Base-by-base conservation (phyloP, 1,140 invertebrate genomes). In the Mya arenaria region DNA sequence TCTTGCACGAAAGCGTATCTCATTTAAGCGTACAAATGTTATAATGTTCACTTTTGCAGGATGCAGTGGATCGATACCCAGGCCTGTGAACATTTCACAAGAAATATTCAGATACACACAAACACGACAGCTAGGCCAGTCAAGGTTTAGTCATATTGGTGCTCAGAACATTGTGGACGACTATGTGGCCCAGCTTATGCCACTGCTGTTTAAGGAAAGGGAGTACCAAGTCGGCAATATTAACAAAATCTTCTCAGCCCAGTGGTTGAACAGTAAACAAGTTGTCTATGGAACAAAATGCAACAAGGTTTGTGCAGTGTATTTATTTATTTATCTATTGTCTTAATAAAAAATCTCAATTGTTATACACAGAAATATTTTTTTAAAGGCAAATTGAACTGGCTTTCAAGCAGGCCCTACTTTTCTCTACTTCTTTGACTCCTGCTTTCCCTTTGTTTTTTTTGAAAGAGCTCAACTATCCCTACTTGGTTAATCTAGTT, bases 271-370 rank as follows among this genome's bases (percentile, higher is more conserved):
- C 88, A 97, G 98, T 93, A 94, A 97, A 90, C 97, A 98, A 94
- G 96, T 99, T 78, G 97, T 98, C 4, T 97, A 98, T 93, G 97
- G 97, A 41, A 98, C 98, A 34, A 99, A 99, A 92, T 99, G 98
- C 92, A 99, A 99, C 93, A 98, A 98, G 95, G 96, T 97, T 73
- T 65, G 72, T 28, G 48, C 23, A 17, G n/a, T n/a, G 32, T 58
- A 25, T 23, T 41, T 68, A 19, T 68, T 5, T 13, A 25, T 68
- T n/a, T 36, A 23, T 36, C 37, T 68, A n/a, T 68, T 5, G 10
- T 41, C 39, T 44, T 41, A 17, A 69, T 37, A 41, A 41, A 68
- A 36, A 36, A 68, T 34, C 28, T 68, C 13, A 68, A 68, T 48
- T 10, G n/a, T n/a, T n/a, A n/a, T n/a, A n/a, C n/a, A n/a, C n/a